Evolutionary conservation across 2,797 vertebrate species (phyloP), one percentile per base, ranked within the genome.

Genomic region (Peromyscus aztecus): DNA sequence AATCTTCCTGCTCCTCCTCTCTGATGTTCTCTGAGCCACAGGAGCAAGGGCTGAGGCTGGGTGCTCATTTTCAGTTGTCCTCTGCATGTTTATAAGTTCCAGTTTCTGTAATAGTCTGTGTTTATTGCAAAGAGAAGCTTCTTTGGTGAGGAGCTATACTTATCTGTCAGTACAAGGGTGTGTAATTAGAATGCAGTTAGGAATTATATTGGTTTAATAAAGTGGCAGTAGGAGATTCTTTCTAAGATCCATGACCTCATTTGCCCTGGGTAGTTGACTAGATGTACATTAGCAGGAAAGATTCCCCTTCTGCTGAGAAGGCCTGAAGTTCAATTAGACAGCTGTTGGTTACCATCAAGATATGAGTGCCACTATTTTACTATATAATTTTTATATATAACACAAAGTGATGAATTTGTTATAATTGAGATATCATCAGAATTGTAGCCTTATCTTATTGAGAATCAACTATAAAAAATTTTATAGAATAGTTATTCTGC

Each of bases 381-480:
- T 55, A 80, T 23, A 55, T 21, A 55, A 12, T 16, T 2, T 55
- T 11, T 61, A 29, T 82, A 67, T 69, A 34, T 89, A 97, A 97
- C 71, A 94, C 95, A 69, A 97, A 96, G 95, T 97, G 78, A 96
- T 19, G 52, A 92, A 85, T 57, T 57, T 94, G 37, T 59, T 96
- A n/a, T 91, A 91, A 85, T 65, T 97, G 52, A 97, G 98, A 94
- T 97, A 77, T 97, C 16, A 55, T 55, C 96, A 97, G 43, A 78
- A 80, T 93, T 98, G 82, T n/a, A 95, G 73, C 29, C 90, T 95
- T 95, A 34, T 97, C 19, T 63, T 89, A 97, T 93, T 34, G 43
- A 43, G 14, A 52, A 63, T 40, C 65, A 94, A 57, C 73, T 97
- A 96, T 69, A 67, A 96, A 97, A 98, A 97, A 43, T 77, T 95